Percentiles rank a stretch among this genome's conserved stretches.
phyloP scores from a whole-genome alignment of 2,113 vertebrate genomes.

The Patagioenas fasciata region DNA sequence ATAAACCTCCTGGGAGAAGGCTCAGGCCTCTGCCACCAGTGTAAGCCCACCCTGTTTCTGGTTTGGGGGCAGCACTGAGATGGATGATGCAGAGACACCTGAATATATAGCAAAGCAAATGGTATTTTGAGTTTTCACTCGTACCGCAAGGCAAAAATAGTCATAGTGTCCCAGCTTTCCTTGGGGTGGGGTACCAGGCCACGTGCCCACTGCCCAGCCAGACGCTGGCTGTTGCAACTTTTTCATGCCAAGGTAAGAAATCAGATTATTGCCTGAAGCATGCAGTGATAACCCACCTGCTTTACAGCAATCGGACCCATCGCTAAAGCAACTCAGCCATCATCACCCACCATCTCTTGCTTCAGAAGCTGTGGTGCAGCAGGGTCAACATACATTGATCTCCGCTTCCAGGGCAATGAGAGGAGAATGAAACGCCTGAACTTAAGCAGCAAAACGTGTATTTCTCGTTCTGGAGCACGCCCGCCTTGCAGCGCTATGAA shows the following conservation, averaged over 20 bases:
- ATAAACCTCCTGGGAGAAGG: not conserved
- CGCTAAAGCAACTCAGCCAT: not conserved
- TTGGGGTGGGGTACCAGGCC: not conserved
- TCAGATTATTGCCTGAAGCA: not conserved
- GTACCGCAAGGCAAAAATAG: not conserved
- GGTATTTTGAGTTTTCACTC: not conserved
- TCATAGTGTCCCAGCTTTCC: not conserved
- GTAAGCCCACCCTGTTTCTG: not conserved
- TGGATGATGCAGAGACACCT: not conserved
- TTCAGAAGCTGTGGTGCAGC: not conserved
- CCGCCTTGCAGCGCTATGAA: accelerated
- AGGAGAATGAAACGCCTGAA: not conserved
- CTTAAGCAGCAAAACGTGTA: not conserved
- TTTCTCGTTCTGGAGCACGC: not conserved
- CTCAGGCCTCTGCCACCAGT: not conserved
- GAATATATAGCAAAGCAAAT: not conserved
- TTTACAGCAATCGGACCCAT: not conserved
- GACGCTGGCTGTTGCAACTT: not conserved
- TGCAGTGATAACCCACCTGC: accelerated
- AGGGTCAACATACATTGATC: not conserved
- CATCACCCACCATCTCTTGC: not conserved
- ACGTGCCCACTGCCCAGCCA: accelerated
- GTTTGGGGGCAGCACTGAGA: not conserved
- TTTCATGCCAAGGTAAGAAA: not conserved
- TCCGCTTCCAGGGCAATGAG: not conserved